Conservation (phyloP, 2,113 vertebrate species). For the Hypocryptadius cinnamomeus region DNA sequence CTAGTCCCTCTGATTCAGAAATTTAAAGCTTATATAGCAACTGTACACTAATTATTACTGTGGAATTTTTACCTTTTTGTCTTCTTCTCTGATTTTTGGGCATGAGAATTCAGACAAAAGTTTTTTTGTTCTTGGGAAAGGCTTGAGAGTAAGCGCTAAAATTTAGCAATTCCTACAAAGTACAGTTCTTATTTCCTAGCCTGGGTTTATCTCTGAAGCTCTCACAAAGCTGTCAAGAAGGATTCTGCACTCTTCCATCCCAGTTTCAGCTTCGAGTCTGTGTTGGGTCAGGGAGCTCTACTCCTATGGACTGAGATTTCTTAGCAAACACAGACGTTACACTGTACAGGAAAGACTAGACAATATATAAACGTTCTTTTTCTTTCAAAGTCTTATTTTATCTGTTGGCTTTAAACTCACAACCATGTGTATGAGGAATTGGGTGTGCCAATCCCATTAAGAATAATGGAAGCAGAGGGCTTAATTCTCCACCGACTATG, state of each 20-base stretch:
- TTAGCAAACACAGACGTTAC: neutral
- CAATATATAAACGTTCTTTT: neutral
- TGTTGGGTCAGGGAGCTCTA: neutral
- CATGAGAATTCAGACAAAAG: neutral
- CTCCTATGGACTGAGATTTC: neutral
- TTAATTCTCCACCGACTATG: conserved; percentile 35
- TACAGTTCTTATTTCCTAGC: neutral
- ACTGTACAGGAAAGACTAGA: neutral
- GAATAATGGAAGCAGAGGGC: conserved; percentile 32
- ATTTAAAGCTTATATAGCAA: neutral
- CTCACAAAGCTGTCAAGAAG: neutral
- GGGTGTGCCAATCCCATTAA: conserved; percentile 27
- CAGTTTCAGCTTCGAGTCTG: neutral
- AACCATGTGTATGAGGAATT: conserved; percentile 10
- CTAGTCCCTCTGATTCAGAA: neutral
- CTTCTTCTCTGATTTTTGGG: neutral
- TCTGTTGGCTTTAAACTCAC: conserved; percentile 35
- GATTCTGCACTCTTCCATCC: neutral
- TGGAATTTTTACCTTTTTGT: neutral
- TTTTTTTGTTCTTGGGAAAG: neutral
- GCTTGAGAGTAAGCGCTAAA: neutral
- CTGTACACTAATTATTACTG: neutral
- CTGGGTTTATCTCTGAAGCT: neutral
- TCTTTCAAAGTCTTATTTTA: conserved; percentile 1
- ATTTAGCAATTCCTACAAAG: neutral